Conservation (phyloP, 2,797 vertebrate species). For the Fistularia tabacaria region DNA sequence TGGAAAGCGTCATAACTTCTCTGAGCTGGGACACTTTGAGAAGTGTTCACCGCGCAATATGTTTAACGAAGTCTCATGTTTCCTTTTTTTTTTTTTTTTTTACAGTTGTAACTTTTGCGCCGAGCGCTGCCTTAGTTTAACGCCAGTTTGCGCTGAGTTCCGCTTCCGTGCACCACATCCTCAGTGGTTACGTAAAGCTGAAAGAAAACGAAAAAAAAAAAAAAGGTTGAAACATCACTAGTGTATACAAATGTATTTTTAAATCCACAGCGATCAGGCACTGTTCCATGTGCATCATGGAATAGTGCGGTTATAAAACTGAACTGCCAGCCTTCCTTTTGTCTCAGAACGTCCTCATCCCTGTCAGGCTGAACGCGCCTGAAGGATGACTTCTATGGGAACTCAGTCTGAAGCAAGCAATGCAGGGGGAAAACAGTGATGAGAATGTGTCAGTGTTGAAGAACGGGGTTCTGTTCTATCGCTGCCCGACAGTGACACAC, state of each 20-base stretch:
- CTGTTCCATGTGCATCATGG: neutral
- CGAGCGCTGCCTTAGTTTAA: neutral
- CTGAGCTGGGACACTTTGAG: constrained; percentile 43
- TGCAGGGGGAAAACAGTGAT: constrained; percentile 22
- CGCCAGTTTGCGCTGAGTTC: neutral
- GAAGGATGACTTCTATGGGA: constrained; percentile 64
- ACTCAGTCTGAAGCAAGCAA: constrained; percentile 49
- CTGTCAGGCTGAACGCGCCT: no score
- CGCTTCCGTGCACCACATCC: neutral
- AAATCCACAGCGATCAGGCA: no score
- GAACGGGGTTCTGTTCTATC: constrained; percentile 37
- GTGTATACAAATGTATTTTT: no score
- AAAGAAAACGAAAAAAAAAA: no score
- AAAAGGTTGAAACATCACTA: no score
- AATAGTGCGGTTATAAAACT: constrained; percentile 16
- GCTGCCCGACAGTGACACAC: constrained; percentile 22
- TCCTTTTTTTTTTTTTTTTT: neutral
- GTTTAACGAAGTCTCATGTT: no score
- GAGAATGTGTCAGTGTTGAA: constrained; percentile 39
- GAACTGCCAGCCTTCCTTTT: constrained; percentile 43
- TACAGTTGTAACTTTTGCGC: neutral
- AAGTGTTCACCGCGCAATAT: constrained; percentile 19
- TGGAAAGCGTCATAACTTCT: constrained; percentile 65
- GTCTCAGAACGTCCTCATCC: constrained; percentile 40
- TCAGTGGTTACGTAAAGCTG: neutral